Evolutionary conservation across 2,888 invertebrate genomes (phyloP), one percentile per base, ranked within the genome.

Genomic region (Catocala sponsa): DNA sequence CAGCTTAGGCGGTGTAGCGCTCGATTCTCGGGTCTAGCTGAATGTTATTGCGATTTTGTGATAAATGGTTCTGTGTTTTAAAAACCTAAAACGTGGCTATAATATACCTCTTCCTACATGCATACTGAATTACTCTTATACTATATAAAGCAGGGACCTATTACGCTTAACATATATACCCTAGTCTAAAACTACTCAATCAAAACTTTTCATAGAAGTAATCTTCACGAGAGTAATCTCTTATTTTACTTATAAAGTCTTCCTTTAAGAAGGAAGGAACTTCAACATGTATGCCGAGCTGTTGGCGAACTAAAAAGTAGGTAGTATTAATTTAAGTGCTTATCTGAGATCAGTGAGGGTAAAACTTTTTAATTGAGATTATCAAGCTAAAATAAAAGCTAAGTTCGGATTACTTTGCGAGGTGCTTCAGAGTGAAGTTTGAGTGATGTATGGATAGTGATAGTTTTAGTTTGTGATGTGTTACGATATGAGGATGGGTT

Each of bases 351-450:
- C 78, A 74, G 71, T 66, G 63, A 57, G 67, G 70, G 63, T 43
- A 59, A 73, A 85, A 84, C 78, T 87, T 82, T 79, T 69, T 84
- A 85, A 85, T 84, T 83, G 83, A 75, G 78, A 84, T 86, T 84
- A 85, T 83, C 74, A 80, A 76, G 77, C 70, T 70, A 76, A 81
- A 76, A 78, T 81, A 74, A 79, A 79, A 78, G 71, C 62, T 32
- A 55, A 74, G 63, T 73, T 71, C 9, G 15, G 11, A 47, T 54
- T 55, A 59, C 68, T 66, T 64, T 65, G 46, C 54, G 33, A 15
- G 32, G 49, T n/a, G 2, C 25, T 50, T 7, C 50, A 59, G 44
- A 25, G 38, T 59, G 44, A 11, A 12, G 33, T 35, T 42, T 55
- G 42, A 62, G 53, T 43, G 44, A 44, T 53, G 53, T 43, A 9